Percentiles rank a stretch among this genome's conserved stretches.
phyloP scores from a whole-genome alignment of 2,888 invertebrate species.

The Ditylenchus weischeri region DNA sequence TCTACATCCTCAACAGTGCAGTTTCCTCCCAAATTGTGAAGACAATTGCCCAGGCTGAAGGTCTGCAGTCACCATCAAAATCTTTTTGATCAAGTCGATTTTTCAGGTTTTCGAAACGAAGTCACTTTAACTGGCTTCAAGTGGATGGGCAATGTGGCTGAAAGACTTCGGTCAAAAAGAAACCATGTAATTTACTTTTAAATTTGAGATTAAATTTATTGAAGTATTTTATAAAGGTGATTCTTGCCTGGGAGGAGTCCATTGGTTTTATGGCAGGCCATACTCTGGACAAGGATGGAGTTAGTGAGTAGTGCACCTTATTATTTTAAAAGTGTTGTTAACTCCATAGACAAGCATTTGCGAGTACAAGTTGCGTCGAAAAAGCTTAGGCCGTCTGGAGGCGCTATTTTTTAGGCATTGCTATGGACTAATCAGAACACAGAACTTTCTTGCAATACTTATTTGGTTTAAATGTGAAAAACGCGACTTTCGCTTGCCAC shows the following conservation, averaged over 20 bases:
- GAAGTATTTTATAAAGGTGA: conserved; percentile 30
- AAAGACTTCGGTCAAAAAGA: conserved; percentile 71
- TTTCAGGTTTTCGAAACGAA: conserved; percentile 53
- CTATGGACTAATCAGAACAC: too few relatives aligned
- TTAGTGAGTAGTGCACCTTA: conserved; percentile 70
- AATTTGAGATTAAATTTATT: not conserved
- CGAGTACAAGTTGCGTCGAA: too few relatives aligned
- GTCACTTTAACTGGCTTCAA: conserved; percentile 98
- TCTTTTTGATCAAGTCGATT: conserved; percentile 18
- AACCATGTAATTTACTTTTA: conserved; percentile 62
- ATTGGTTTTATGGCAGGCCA: conserved; percentile 77
- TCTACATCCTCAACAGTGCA: conserved; percentile 84
- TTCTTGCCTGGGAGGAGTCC: conserved; percentile 96
- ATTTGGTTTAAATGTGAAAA: too few relatives aligned
- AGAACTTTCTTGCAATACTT: too few relatives aligned
- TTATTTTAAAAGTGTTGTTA: too few relatives aligned
- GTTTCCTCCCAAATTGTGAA: conserved; percentile 91
- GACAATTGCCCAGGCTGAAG: conserved; percentile 76
- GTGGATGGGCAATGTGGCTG: conserved; percentile 91
- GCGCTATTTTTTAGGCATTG: too few relatives aligned
- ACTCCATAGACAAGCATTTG: too few relatives aligned
- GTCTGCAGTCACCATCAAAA: conserved; percentile 24
- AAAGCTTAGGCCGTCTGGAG: too few relatives aligned
- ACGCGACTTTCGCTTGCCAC: too few relatives aligned
- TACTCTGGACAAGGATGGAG: conserved; percentile 85